phyloP scores from a whole-genome alignment of 1,140 invertebrate genomes.

The Lysiphlebus fabarum region DNA sequence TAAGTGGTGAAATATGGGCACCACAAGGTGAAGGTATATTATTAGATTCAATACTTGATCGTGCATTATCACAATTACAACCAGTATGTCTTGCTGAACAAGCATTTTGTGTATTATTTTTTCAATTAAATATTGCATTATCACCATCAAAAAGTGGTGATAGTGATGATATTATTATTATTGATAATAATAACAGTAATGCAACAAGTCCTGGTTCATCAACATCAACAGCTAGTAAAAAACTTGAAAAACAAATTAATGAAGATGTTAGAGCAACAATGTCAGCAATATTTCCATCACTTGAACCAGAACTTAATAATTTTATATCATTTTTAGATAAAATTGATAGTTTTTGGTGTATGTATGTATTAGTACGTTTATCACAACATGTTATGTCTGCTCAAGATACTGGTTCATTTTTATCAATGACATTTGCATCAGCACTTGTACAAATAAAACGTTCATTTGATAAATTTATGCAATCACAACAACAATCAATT shows the following conservation, averaged over 20 bases:
- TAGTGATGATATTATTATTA: slow-evolving; percentile 33
- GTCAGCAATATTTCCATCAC: slow-evolving; percentile 78
- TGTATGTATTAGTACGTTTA: slow-evolving; percentile 86
- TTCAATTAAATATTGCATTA: slow-evolving; percentile 73
- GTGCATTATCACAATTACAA: slow-evolving; percentile 83
- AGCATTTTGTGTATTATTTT: slow-evolving; percentile 92
- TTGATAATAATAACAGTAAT: slow-evolving; percentile 38
- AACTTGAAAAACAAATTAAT: slow-evolving; percentile 68
- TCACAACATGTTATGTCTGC: slow-evolving; percentile 88
- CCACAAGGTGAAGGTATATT: slow-evolving; percentile 48
- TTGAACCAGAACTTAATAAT: slow-evolving; percentile 81
- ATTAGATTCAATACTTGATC: slow-evolving; percentile 71
- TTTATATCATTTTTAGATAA: slow-evolving; percentile 84
- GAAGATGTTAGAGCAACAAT: slow-evolving; percentile 82
- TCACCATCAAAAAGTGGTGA: slow-evolving; percentile 48
- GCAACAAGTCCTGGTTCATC: slow-evolving; percentile 45
- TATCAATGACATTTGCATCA: slow-evolving; percentile 85
- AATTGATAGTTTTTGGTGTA: slow-evolving; percentile 85
- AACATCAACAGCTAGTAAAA: slow-evolving; percentile 54
- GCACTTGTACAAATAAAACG: slow-evolving; percentile 90
- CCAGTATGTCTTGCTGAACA: slow-evolving; percentile 92
- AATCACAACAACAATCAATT: slow-evolving; percentile 79
- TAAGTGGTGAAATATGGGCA: slow-evolving; percentile 45
- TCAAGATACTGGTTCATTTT: slow-evolving; percentile 86
- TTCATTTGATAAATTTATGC: slow-evolving; percentile 91